Percentiles rank a stretch among this genome's conserved stretches.
Conservation (phyloP, 2,888 invertebrate species). For the Nipponacmea schrenckii region DNA sequence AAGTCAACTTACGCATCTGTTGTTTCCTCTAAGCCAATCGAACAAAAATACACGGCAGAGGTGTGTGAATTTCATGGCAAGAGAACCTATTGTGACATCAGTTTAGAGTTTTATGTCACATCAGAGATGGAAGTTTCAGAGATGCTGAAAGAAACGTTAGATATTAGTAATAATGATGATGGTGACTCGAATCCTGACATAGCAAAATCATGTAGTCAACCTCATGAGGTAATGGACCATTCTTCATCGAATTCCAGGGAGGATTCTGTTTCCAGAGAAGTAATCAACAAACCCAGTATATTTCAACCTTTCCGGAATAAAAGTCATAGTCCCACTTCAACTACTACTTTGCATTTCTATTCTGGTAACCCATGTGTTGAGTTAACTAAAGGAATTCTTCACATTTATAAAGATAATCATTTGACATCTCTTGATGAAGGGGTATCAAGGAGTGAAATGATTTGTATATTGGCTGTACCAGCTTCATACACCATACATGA, state of each 20-base stretch:
- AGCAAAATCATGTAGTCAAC: not conserved
- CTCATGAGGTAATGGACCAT: conserved; percentile 10
- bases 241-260: conserved; percentile 23
- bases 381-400: conserved; percentile 94
- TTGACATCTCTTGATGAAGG: conserved; percentile 61
- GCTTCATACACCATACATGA: conserved; percentile 83
- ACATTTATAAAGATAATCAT: conserved; percentile 94
- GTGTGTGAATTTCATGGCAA: not conserved
- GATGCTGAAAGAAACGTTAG: not conserved
- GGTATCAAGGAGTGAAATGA: conserved; percentile 75
- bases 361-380: conserved; percentile 98
- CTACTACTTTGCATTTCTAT: conserved; percentile 75
- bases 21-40: not conserved
- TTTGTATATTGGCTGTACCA: conserved; percentile 67
- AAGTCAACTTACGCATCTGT: conserved; percentile 8
- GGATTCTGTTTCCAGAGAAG: conserved; percentile 20
- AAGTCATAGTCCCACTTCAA: conserved; percentile 52
- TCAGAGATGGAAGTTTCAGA: not conserved
- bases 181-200: not conserved
- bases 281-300: conserved; percentile 23
- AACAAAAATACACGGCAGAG: not conserved
- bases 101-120: not conserved
- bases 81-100: not conserved
- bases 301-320: conserved; percentile 41
- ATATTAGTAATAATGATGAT: not conserved